Evolutionary conservation across 2,797 vertebrate genomes (phyloP).

Genomic region (Crocidura indochinensis): DNA sequence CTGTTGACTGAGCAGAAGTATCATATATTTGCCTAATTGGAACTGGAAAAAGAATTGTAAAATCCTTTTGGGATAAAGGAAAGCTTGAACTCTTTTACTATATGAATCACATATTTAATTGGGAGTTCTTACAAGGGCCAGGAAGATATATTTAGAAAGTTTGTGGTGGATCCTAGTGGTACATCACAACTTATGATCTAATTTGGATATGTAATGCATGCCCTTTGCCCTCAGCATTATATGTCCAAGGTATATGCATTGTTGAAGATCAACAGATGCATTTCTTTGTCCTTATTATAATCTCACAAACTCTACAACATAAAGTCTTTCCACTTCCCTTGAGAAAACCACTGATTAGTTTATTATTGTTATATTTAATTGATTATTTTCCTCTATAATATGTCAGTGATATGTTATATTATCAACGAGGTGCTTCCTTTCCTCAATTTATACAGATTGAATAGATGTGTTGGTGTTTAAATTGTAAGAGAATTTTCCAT

Average conservation of each 20-base stretch:
- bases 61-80: slow-evolving; percentile 11
- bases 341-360: too few relatives aligned
- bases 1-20: not conserved
- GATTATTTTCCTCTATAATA: too few relatives aligned
- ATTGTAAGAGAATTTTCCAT: slow-evolving; percentile 80
- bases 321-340: too few relatives aligned
- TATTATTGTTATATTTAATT: too few relatives aligned
- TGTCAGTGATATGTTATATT: not conserved
- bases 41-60: not conserved
- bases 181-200: not conserved
- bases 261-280: too few relatives aligned
- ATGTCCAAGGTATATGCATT: not conserved
- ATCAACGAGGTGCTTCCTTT: slow-evolving; percentile 62
- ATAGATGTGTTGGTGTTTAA: slow-evolving; percentile 80
- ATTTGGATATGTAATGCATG: not conserved
- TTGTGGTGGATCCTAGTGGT: not conserved
- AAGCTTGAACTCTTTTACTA: slow-evolving; percentile 15
- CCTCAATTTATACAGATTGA: slow-evolving; percentile 75
- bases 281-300: too few relatives aligned
- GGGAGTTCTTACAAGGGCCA: not conserved
- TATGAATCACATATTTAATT: slow-evolving; percentile 14
- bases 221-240: not conserved
- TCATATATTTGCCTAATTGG: not conserved
- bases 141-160: not conserved
- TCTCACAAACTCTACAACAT: too few relatives aligned